These are phyloP conservation scores for Parascotia fuliginaria DNA, from an alignment of 2,888 invertebrate genomes.

Conservation along the genomic window DNA sequence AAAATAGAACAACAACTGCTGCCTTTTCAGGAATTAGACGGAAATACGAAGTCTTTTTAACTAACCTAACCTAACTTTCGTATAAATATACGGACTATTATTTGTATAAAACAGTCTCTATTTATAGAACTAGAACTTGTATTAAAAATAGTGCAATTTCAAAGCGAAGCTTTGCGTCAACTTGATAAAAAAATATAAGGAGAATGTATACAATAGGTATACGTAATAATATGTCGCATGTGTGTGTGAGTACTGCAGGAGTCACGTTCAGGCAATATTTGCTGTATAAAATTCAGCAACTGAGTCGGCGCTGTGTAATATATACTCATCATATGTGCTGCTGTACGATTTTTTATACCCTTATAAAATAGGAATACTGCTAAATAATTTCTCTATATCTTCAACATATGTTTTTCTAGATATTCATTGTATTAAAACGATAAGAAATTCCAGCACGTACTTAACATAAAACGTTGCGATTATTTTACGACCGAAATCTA, in stretches of 20 bases:
- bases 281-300: conserved; percentile 73
- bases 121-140: too few relatives aligned
- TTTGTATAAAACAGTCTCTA: too few relatives aligned
- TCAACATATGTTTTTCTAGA: not conserved
- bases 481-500: not conserved
- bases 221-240: conserved; percentile 26
- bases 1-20: too few relatives aligned
- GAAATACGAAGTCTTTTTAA: too few relatives aligned
- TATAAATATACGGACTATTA: too few relatives aligned
- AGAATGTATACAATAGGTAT: conserved; percentile 16
- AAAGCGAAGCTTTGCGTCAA: not conserved
- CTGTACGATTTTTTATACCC: conserved; percentile 35
- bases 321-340: conserved; percentile 50
- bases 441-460: not conserved
- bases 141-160: conserved; percentile 1
- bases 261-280: conserved; percentile 82
- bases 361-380: conserved; percentile 22
- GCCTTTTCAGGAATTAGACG: too few relatives aligned
- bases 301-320: conserved; percentile 57
- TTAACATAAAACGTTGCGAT: not conserved
- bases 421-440: not conserved
- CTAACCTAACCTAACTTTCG: too few relatives aligned
- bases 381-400: conserved; percentile 19
- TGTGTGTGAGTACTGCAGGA: conserved; percentile 52
- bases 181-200: conserved; percentile 22